Conservation (phyloP, 2,888 invertebrate genomes). For the Digitonthophagus gazella region DNA sequence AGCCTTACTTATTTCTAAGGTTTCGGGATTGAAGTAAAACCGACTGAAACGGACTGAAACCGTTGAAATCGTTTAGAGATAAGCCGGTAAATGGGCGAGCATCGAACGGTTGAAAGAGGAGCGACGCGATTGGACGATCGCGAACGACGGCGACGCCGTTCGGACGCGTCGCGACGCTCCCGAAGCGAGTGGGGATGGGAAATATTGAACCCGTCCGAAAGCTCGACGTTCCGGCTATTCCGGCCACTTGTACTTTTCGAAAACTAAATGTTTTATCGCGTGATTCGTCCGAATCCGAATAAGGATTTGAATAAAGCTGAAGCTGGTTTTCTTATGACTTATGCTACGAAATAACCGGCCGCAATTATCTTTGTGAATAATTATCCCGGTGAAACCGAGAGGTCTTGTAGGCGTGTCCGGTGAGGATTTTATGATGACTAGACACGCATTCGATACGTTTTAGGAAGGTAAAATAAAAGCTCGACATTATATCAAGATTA, state of each 20-base stretch:
- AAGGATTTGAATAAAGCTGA: too few species aligned
- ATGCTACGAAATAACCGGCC: background rate
- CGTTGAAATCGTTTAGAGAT: background rate
- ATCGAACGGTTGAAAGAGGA: background rate
- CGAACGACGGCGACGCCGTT: background rate
- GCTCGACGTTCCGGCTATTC: too few species aligned
- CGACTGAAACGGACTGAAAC: too few species aligned
- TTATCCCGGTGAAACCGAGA: background rate
- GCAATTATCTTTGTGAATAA: background rate
- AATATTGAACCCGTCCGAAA: too few species aligned
- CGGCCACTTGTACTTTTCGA: too few species aligned
- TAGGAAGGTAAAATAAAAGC: too few species aligned
- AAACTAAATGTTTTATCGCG: background rate
- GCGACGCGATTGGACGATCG: background rate
- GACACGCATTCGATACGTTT: too few species aligned
- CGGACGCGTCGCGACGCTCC: too few species aligned
- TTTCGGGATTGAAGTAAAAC: background rate
- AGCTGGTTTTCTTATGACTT: background rate
- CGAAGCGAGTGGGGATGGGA: too few species aligned
- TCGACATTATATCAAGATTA: too few species aligned
- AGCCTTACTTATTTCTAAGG: background rate
- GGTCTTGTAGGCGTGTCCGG: background rate
- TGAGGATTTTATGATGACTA: background rate
- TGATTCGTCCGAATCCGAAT: background rate
- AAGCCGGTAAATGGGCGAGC: background rate